Percentiles rank a stretch among this genome's conserved stretches.
phyloP scores from a whole-genome alignment of 2,797 vertebrate species.

The Enteromius paludinosus region DNA sequence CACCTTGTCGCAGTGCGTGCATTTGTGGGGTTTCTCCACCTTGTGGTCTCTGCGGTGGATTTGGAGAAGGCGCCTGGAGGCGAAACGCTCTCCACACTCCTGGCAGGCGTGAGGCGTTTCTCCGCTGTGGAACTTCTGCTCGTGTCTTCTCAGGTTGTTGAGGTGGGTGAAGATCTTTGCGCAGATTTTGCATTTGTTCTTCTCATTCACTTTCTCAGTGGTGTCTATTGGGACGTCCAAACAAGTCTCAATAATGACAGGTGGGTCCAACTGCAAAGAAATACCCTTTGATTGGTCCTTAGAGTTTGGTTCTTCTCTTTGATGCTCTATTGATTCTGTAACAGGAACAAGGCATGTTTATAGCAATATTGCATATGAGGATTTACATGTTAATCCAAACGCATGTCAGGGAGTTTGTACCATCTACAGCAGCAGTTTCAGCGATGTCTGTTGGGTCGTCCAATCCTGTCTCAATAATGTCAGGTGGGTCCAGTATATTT shows the following conservation, averaged over 20 bases:
- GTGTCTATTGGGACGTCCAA: no score
- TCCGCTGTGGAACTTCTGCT: slow-evolving; percentile 35
- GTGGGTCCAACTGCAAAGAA: neutral
- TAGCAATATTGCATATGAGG: neutral
- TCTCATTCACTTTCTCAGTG: neutral
- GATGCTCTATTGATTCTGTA: neutral
- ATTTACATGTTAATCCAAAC: neutral
- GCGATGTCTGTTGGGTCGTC: no score
- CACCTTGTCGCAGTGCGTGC: slow-evolving; percentile 10
- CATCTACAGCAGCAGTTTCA: neutral
- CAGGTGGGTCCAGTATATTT: neutral
- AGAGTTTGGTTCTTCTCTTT: neutral
- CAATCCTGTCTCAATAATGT: neutral
- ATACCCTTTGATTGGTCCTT: neutral
- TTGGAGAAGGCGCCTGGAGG: neutral
- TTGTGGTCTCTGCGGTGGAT: slow-evolving; percentile 26
- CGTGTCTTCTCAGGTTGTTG: slow-evolving; percentile 51
- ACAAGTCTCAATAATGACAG: neutral
- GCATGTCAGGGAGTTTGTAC: neutral
- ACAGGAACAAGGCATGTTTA: neutral
- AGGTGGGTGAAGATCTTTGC: slow-evolving; percentile 51
- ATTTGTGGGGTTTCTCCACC: slow-evolving; percentile 13
- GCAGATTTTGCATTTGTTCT: slow-evolving; percentile 30
- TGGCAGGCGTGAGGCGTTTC: neutral
- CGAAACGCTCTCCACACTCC: slow-evolving; percentile 10